A percentile compares a stretch with the other conserved stretches of the same genome.
Conservation (phyloP, 2,888 invertebrate genomes). For the Seira musarum region DNA sequence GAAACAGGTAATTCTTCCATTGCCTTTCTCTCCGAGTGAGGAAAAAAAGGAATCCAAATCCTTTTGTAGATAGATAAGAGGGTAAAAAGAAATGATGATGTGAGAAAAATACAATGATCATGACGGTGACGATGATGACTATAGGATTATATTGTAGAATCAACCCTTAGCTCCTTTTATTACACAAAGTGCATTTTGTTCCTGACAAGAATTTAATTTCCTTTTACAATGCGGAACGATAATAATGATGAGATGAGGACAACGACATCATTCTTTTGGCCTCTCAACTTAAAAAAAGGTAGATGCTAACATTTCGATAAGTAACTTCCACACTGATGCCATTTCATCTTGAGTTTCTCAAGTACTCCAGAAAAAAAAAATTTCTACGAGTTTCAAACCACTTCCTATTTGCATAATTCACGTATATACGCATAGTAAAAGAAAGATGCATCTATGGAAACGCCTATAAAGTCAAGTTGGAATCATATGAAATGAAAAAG, state of each 20-base stretch:
- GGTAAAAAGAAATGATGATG: too few species aligned
- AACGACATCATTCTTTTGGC: not conserved
- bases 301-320: not conserved
- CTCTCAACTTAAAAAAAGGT: too few species aligned
- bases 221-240: constrained; percentile 18
- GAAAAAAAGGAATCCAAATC: not conserved
- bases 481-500: too few species aligned
- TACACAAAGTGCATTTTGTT: constrained; percentile 47
- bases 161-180: constrained; percentile 14
- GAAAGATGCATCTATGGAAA: too few species aligned
- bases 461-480: too few species aligned
- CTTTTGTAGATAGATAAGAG: not conserved
- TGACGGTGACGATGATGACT: not conserved
- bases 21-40: not conserved
- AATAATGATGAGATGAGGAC: not conserved
- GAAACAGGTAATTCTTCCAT: not conserved
- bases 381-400: too few species aligned
- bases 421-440: too few species aligned
- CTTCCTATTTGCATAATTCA: too few species aligned
- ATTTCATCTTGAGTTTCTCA: constrained; percentile 20
- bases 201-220: constrained; percentile 58
- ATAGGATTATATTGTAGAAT: constrained; percentile 11
- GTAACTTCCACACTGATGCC: constrained; percentile 20
- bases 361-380: not conserved
- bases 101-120: constrained; percentile 16